These are phyloP conservation scores for Phocoena sinus DNA, from an alignment of 2,113 vertebrate genomes.

Conservation along the genomic window DNA sequence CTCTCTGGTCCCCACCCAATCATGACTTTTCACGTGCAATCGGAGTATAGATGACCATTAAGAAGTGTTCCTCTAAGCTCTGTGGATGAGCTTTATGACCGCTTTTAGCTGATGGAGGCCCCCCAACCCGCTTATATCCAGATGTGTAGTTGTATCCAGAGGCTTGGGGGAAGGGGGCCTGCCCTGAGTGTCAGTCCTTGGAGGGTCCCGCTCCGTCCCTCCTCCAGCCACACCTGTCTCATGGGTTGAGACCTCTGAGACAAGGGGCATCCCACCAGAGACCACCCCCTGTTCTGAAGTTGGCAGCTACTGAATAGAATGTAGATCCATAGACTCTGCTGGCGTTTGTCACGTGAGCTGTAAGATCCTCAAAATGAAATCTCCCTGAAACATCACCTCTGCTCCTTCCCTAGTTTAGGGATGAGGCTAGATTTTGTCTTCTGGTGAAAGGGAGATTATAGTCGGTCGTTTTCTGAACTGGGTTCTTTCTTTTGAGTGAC, in stretches of 20 bases:
- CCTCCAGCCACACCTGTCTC: not conserved
- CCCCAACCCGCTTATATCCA: fast-evolving
- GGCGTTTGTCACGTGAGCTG: fast-evolving
- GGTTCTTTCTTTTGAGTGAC: not conserved
- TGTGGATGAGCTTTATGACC: not conserved
- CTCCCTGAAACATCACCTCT: not conserved
- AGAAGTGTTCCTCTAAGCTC: not conserved
- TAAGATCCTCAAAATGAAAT: not conserved
- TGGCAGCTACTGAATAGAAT: not conserved
- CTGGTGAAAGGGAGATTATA: not conserved
- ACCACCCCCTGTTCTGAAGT: not conserved
- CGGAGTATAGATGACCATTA: not conserved
- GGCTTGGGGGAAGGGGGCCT: not conserved
- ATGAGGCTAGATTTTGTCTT: not conserved
- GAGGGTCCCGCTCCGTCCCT: too few relatives aligned
- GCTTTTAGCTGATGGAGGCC: not conserved
- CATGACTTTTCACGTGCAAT: not conserved
- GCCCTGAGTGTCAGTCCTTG: not conserved
- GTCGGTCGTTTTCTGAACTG: not conserved
- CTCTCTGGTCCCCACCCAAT: fast-evolving
- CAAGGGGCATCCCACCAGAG: not conserved
- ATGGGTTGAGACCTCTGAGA: not conserved
- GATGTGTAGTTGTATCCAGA: not conserved
- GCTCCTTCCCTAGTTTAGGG: not conserved
- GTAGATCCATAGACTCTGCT: fast-evolving